Conservation (phyloP, 2,797 vertebrate species). For the Cyclura pinguis region DNA sequence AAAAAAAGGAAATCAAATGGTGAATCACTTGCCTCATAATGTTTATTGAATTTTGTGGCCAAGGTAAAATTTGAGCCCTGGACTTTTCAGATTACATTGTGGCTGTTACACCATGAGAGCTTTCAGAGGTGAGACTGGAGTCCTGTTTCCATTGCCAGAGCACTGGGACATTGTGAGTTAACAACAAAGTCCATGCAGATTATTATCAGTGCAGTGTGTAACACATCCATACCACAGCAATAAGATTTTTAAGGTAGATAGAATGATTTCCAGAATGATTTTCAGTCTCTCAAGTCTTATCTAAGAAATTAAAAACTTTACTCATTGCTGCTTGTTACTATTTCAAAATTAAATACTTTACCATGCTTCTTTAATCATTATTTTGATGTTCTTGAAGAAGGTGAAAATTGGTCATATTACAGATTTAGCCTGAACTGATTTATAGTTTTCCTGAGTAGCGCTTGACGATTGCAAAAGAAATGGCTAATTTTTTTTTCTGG, state of each 20-base stretch:
- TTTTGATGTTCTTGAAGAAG: neutral
- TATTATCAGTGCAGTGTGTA: neutral
- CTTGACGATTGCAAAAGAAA: neutral
- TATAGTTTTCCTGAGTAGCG: accelerated
- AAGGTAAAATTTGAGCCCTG: neutral
- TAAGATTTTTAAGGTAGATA: neutral
- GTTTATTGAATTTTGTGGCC: neutral
- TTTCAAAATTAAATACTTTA: neutral
- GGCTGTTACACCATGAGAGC: neutral
- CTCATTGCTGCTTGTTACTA: constrained; percentile 23
- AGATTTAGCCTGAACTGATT: neutral
- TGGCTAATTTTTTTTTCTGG: constrained; percentile 27
- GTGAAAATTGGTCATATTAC: constrained; percentile 10
- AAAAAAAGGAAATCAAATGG: neutral
- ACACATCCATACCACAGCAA: neutral
- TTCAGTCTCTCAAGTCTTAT: neutral
- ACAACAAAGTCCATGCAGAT: neutral
- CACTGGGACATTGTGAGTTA: no score
- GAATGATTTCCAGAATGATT: neutral
- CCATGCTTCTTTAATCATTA: neutral
- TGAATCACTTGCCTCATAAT: neutral
- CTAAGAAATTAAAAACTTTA: constrained; percentile 12
- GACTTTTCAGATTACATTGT: neutral
- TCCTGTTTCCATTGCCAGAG: neutral
- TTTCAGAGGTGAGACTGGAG: neutral